Conservation (phyloP, 2,797 vertebrate species). For the Scleropages formosus region DNA sequence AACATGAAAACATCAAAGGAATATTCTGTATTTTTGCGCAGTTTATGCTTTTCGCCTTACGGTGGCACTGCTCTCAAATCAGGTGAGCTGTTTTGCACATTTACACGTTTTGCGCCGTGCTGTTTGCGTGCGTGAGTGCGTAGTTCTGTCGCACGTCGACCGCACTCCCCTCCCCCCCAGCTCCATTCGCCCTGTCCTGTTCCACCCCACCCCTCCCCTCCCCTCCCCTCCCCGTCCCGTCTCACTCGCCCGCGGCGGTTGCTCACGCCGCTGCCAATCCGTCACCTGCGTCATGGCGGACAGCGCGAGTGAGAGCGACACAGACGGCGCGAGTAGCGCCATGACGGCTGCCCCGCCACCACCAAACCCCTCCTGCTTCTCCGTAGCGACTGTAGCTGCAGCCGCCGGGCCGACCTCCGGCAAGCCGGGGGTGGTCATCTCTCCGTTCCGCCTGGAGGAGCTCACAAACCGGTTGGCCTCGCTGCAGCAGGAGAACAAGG, state of each 20-base stretch:
- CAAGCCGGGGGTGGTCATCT: conserved; percentile 89
- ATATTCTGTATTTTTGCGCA: too few species aligned
- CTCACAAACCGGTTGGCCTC: conserved; percentile 92
- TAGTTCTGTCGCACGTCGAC: too few species aligned
- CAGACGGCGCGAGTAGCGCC: conserved; percentile 77
- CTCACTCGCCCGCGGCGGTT: background rate
- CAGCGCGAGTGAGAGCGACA: conserved; percentile 81
- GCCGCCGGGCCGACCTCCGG: conserved; percentile 53
- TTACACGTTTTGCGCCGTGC: too few species aligned
- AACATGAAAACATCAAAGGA: too few species aligned
- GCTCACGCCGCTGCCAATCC: conserved; percentile 38
- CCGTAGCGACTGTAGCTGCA: conserved; percentile 57
- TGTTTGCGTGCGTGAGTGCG: too few species aligned
- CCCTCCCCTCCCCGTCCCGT: too few species aligned
- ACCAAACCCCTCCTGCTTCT: conserved; percentile 47
- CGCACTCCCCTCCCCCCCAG: too few species aligned
- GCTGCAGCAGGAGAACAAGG: conserved; percentile 96
- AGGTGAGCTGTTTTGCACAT: background rate
- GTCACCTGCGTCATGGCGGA: conserved; percentile 74
- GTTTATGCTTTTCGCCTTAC: background rate
- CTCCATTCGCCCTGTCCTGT: too few species aligned
- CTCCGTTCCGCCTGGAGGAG: conserved; percentile 94
- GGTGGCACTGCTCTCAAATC: conserved; percentile 24
- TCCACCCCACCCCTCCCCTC: too few species aligned
- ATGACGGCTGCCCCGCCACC: conserved; percentile 70